These are phyloP conservation scores for Antheraea assamensis DNA, from an alignment of 2,888 invertebrate genomes.

Conservation along the genomic window DNA sequence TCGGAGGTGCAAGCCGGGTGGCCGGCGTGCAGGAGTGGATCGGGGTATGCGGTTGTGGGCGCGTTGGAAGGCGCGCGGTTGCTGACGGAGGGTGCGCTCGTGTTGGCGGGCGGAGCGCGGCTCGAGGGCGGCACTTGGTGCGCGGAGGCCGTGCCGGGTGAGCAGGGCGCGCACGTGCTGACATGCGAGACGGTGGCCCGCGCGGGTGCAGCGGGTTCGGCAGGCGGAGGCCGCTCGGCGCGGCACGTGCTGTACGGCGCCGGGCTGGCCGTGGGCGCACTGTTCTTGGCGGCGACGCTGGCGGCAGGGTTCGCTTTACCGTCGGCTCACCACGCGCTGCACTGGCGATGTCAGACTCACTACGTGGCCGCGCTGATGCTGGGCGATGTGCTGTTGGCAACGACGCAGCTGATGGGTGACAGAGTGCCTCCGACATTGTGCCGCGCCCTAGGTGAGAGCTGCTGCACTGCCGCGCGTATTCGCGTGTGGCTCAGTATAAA, in stretches of 20 bases:
- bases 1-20: slow-evolving; percentile 76
- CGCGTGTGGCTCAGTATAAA: not conserved
- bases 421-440: slow-evolving; percentile 84
- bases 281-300: slow-evolving; percentile 91
- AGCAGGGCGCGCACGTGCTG: slow-evolving; percentile 81
- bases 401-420: slow-evolving; percentile 87
- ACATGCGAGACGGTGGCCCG: slow-evolving; percentile 61
- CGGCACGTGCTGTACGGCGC: slow-evolving; percentile 89
- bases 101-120: slow-evolving; percentile 73
- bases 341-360: slow-evolving; percentile 94
- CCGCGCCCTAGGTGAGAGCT: slow-evolving; percentile 85
- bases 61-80: slow-evolving; percentile 59
- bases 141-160: slow-evolving; percentile 66
- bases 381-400: slow-evolving; percentile 90
- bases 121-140: slow-evolving; percentile 79
- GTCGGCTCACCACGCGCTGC: slow-evolving; percentile 91
- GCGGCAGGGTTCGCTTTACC: slow-evolving; percentile 90
- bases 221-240: slow-evolving; percentile 70
- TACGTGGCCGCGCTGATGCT: slow-evolving; percentile 92
- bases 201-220: slow-evolving; percentile 82
- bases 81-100: slow-evolving; percentile 78
- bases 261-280: slow-evolving; percentile 89
- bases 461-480: not conserved
- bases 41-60: slow-evolving; percentile 79
- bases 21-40: slow-evolving; percentile 76